A percentile compares a stretch with the other conserved stretches of the same genome.
Conservation (phyloP, 2,113 vertebrate species). For the Nothoprocta perdicaria region DNA sequence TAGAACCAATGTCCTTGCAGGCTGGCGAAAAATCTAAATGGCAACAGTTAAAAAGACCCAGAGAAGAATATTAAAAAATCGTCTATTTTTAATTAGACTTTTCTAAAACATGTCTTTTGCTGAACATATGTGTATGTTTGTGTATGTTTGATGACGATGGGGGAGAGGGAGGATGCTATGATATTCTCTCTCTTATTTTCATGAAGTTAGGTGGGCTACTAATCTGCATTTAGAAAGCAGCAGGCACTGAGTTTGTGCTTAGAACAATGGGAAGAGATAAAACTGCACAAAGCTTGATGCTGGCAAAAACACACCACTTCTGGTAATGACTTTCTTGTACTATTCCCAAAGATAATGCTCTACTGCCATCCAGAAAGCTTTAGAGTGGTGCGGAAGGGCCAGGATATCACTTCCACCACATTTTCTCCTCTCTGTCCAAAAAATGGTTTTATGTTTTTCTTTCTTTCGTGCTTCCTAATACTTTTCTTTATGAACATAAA, state of each 20-base stretch:
- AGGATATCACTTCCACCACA: neutral
- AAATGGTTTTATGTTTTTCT: neutral
- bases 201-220: constrained; percentile 1
- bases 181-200: constrained; percentile 13
- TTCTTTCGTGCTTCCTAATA: neutral
- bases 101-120: constrained; percentile 4
- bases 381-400: neutral
- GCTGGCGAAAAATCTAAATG: constrained; percentile 51
- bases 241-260: neutral
- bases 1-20: constrained; percentile 45
- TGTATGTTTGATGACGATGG: neutral
- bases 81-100: constrained; percentile 40
- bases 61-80: constrained; percentile 41
- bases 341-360: neutral
- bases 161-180: neutral
- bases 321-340: neutral
- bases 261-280: constrained; percentile 29
- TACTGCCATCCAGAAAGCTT: neutral
- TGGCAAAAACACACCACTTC: neutral
- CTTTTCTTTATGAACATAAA: constrained; percentile 27
- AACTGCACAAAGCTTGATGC: constrained; percentile 22
- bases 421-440: neutral
- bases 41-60: constrained; percentile 27
- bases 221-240: neutral
- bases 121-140: neutral